Percentiles rank a stretch among this genome's conserved stretches.
phyloP scores from a whole-genome alignment of 2,888 invertebrate species.

The Heliconius hortense region DNA sequence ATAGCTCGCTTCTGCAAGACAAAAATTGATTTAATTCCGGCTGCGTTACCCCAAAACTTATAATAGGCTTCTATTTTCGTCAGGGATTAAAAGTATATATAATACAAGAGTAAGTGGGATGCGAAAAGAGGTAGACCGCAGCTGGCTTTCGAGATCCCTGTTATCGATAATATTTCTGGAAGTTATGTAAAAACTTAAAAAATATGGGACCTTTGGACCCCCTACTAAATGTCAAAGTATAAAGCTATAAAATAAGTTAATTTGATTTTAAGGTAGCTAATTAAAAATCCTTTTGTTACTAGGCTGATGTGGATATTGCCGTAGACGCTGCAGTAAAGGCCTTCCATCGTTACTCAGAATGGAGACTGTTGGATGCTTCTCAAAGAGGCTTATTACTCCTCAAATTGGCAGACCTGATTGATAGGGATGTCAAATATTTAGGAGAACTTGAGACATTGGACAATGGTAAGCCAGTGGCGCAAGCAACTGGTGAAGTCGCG shows the following conservation, averaged over 20 bases:
- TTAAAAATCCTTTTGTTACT: conserved; percentile 17
- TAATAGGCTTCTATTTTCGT: no score
- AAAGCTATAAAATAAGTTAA: not conserved
- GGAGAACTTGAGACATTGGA: conserved; percentile 96
- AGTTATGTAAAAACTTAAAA: no score
- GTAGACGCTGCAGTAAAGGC: conserved; percentile 90
- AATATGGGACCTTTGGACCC: no score
- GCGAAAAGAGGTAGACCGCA: no score
- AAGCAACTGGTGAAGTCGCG: conserved; percentile 86
- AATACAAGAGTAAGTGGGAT: no score
- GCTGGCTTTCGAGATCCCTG: no score
- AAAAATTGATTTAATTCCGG: no score
- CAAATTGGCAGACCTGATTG: conserved; percentile 89
- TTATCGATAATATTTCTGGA: no score
- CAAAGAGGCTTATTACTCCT: conserved; percentile 87
- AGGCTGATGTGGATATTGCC: conserved; percentile 91
- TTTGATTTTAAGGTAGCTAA: not conserved
- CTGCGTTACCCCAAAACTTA: no score
- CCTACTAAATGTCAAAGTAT: not conserved
- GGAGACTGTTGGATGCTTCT: conserved; percentile 92
- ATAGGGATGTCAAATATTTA: conserved; percentile 87
- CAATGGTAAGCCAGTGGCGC: conserved; percentile 94
- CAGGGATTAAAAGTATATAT: no score
- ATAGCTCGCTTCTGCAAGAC: no score
- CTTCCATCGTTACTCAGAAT: conserved; percentile 86